Base-by-base conservation (phyloP, 2,797 vertebrate species). In the Micromesistius poutassou region DNA sequence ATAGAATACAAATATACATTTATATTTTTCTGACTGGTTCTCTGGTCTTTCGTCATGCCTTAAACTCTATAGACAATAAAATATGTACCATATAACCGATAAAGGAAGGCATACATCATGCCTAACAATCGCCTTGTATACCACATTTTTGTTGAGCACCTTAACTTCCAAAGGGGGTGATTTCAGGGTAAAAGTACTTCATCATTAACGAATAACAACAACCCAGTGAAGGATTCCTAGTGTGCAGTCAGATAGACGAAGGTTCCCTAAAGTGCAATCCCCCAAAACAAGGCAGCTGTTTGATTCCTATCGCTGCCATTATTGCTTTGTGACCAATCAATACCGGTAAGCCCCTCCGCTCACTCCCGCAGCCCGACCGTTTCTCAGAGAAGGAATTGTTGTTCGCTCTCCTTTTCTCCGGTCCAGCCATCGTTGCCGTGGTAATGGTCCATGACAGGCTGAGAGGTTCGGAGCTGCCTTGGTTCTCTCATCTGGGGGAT, bases 321-420 rank as follows among this genome's bases (percentile, higher is more conserved):
- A 74, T 82, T 73, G 84, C 75, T 86, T 82, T 84, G 83, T 87
- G 84, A 87, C 83, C 80, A 79, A 89, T 90, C 89, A 84, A 90
- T 90, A 89, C 6, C 0, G 82, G 80, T 83, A 85, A 86, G 81
- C 79, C 62, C 50, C 74, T 86, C 79, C 77, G 79, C 85, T 74
- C n/a, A n/a, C 74, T 83, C 50, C 78, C 73, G 40, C 1, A 2
- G 42, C 5, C 36, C 9, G 4, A 83, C 75, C 36, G 40, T 84
- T 36, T 80, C 76, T 83, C 72, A 62, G 80, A 75, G 80, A 70
- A 76, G 55, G 73, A 71, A 2, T 50, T 28, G 74, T 76, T 78
- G 77, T 83, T 84, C 73, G 1, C 81, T 86, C 85, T 84, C 77
- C 73, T 33, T 33, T 76, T 62, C 77, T 31, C 84, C 83, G 83